Evolutionary conservation across 1,140 invertebrate genomes (phyloP), one percentile per base, ranked within the genome.

Genomic region (Daktulosphaira vitifoliae): DNA sequence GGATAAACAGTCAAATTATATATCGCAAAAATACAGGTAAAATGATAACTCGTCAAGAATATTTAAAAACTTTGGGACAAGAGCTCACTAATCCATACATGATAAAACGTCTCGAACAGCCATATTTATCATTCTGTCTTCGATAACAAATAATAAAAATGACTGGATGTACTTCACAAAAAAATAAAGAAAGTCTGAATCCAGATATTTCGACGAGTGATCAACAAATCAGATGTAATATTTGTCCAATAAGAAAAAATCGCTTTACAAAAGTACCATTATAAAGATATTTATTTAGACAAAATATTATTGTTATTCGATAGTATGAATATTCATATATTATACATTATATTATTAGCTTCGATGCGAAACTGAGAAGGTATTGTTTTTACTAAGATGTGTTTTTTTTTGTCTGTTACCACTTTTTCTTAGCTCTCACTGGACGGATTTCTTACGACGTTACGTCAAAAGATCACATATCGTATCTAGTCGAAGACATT

Each of bases 241-340:
- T 37, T 22, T 66, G 65, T 49, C 65, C 65, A 25, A 53, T 50
- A 51, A 56, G 39, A 16, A 66, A 66, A 53, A 66, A 53, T 53
- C 26, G 50, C 16, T 50, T 50, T 7, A 66, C 50, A 50, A 33
- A 33, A 33, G 29, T 33, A 33, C 29, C 29, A 33, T 33, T 33
- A 33, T 33, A 11, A 33, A 33, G 29, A 33, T 33, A 33, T 33
- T 33, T 33, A 33, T 33, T 33, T 33, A 33, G 29, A 33, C 11
- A 33, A 33, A 33, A 33, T 33, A 33, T 33, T 33, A 6, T 33
- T 33, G 5, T 11, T 33, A 33, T 33, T 33, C 5, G 29, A 33
- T 33, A 33, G 11, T 33, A 33, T 33, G 29, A 6, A 33, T 6
- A 33, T 33, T 33, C 11, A 6, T 33, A 33, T 33, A 33, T 33